Conservation (phyloP, 2,888 invertebrate species). For the Apomyelois bistriatella region DNA sequence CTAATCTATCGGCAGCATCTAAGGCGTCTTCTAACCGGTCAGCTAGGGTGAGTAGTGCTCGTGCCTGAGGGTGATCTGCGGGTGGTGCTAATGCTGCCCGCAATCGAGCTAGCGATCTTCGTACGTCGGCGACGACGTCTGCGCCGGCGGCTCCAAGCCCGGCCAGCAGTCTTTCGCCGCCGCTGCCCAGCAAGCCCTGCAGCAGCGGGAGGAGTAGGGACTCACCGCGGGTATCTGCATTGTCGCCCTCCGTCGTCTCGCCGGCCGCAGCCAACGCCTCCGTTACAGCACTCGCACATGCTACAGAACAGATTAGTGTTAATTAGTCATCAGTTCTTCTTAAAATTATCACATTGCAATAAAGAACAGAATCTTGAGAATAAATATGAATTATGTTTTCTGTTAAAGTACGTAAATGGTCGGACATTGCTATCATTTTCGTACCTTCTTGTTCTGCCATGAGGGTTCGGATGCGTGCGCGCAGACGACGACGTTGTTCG, state of each 20-base stretch:
- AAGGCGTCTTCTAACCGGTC: conserved; percentile 83
- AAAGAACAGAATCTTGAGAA: no score
- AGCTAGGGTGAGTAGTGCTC: conserved; percentile 84
- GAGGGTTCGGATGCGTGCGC: conserved; percentile 89
- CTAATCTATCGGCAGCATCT: conserved; percentile 57
- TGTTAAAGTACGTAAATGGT: no score
- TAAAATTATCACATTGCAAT: no score
- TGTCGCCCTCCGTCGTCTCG: conserved; percentile 38
- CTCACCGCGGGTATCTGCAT: conserved; percentile 83
- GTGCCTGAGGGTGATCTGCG: conserved; percentile 71
- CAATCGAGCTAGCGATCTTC: conserved; percentile 86
- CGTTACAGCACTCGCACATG: conserved; percentile 69
- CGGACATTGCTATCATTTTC: conserved; percentile 23
- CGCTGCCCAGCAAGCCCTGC: conserved; percentile 82
- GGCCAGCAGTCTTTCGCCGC: conserved; percentile 59
- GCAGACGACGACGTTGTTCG: conserved; percentile 91
- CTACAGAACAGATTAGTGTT: conserved; percentile 32
- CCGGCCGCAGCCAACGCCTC: conserved; percentile 65
- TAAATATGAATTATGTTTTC: no score
- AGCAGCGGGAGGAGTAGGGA: conserved; percentile 85
- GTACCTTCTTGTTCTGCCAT: conserved; percentile 93
- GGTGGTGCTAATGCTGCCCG: conserved; percentile 85
- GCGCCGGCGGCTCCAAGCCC: conserved; percentile 77
- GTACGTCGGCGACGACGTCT: conserved; percentile 86
- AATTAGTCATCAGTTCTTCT: neutral